phyloP scores from a whole-genome alignment of 2,797 vertebrate species.

The Coregonus sp. region DNA sequence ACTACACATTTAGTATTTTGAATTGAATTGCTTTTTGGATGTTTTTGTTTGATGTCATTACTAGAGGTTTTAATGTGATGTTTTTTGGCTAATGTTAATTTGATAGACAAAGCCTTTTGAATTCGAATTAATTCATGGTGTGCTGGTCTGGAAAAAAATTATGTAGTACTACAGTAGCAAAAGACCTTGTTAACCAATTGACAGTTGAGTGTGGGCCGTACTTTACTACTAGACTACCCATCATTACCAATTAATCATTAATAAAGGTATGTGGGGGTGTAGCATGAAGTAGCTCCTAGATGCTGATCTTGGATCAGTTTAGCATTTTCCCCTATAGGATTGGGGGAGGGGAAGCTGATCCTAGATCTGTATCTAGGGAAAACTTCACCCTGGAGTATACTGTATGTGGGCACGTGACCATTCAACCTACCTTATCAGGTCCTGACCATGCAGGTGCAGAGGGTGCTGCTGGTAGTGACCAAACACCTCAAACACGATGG shows the following conservation, averaged over 20 bases:
- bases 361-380: neutral
- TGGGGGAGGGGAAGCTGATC: neutral
- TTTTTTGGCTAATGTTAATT: neutral
- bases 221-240: neutral
- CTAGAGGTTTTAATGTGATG: neutral
- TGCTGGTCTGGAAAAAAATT: too few relatives aligned
- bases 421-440: constrained; percentile 83
- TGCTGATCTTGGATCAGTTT: too few relatives aligned
- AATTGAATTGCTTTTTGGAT: neutral
- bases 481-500: constrained; percentile 98
- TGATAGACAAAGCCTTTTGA: neutral
- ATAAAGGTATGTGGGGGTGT: neutral
- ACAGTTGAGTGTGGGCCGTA: too few relatives aligned
- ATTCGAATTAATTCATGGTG: too few relatives aligned
- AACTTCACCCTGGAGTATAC: neutral
- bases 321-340: neutral
- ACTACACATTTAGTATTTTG: neutral
- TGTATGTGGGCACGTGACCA: neutral
- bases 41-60: neutral
- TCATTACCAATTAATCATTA: neutral
- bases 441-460: constrained; percentile 88
- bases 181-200: too few relatives aligned
- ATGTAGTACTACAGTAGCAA: too few relatives aligned
- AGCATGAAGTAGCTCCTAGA: too few relatives aligned
- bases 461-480: constrained; percentile 98